A percentile compares a stretch with the other conserved stretches of the same genome.
Evolutionary conservation across 2,888 invertebrate genomes (phyloP).

Genomic region (Erebia ligea): DNA sequence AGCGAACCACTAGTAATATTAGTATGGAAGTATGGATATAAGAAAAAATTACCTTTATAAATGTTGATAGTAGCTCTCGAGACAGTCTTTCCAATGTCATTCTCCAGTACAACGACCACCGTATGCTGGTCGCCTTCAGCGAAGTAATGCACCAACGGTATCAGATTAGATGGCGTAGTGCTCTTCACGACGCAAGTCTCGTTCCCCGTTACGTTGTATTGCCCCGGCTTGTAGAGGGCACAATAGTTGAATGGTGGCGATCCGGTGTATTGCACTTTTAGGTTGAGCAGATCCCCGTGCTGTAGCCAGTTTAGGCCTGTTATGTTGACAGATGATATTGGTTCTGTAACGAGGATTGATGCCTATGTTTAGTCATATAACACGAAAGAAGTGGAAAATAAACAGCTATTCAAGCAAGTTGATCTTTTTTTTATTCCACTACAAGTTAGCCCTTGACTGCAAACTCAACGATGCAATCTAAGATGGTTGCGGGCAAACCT

Average conservation of each 20-base stretch:
- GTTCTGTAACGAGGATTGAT: conserved; percentile 78
- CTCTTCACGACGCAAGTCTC: conserved; percentile 85
- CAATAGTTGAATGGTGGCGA: conserved; percentile 90
- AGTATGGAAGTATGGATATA: too few species aligned
- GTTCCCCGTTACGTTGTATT: conserved; percentile 88
- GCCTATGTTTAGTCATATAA: too few species aligned
- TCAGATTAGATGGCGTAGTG: conserved; percentile 79
- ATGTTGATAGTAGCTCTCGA: conserved; percentile 90
- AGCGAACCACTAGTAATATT: too few species aligned
- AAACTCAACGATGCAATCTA: too few species aligned
- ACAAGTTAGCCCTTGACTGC: too few species aligned
- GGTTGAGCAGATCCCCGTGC: conserved; percentile 89
- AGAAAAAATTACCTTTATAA: conserved; percentile 87
- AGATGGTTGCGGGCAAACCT: too few species aligned
- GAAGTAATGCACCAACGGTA: conserved; percentile 87
- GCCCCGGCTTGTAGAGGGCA: conserved; percentile 84
- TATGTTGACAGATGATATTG: conserved; percentile 87
- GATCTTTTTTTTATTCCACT: too few species aligned
- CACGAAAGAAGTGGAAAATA: too few species aligned
- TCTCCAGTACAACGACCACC: conserved; percentile 89
- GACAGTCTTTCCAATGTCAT: conserved; percentile 88
- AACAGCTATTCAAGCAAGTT: too few species aligned
- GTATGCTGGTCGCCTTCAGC: conserved; percentile 88
- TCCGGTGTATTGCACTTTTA: conserved; percentile 89
- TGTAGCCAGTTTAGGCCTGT: conserved; percentile 92